Base-by-base conservation (phyloP, 1,140 invertebrate species). In the Anadara kagoshimensis region DNA sequence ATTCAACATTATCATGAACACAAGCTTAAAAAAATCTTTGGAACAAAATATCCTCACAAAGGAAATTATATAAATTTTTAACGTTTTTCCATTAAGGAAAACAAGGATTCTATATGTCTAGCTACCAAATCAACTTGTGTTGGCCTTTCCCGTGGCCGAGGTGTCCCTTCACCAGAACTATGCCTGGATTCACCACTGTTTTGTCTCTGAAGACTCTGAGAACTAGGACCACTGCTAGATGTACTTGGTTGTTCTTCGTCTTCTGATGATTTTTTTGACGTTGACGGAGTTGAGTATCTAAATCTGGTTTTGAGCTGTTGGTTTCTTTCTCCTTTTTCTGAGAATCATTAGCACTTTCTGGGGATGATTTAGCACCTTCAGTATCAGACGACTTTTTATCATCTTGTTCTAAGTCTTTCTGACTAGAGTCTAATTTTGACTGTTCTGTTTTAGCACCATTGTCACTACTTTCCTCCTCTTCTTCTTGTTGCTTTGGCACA, bases 21-120 rank as follows among this genome's bases (percentile, higher is more conserved):
- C 29, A 36, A 36, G 2, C 29, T 36, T 36, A 2, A 36, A 36
- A 36, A 36, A 36, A 36, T 36, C 29, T 36, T 36, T 36, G 29
- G 29, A 36, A 36, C 29, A 36, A 36, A 36, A 36, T 36, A 36
- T 36, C 29, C 29, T 36, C 29, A 36, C 29, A 36, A 36, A 36
- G 29, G 29, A 36, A 36, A 36, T n/a, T 36, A 36, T 36, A n/a
- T 36, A 36, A 36, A 7, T 36, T 36, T 36, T 51, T 24, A 64
- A 64, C 45, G 62, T 68, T 82, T 84, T 26, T 78, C 75, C 47
- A 84, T 73, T 16, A 85, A 45, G 54, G 49, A 56, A 75, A 85
- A 82, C 44, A 86, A 70, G 45, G 75, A 71, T 75, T 86, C 83
- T 53, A 86, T 83, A 62, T 84, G 79, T 56, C 80, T 79, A 22